Evolutionary conservation across 2,113 vertebrate species (phyloP).

Genomic region (Copsychus sechellarum): DNA sequence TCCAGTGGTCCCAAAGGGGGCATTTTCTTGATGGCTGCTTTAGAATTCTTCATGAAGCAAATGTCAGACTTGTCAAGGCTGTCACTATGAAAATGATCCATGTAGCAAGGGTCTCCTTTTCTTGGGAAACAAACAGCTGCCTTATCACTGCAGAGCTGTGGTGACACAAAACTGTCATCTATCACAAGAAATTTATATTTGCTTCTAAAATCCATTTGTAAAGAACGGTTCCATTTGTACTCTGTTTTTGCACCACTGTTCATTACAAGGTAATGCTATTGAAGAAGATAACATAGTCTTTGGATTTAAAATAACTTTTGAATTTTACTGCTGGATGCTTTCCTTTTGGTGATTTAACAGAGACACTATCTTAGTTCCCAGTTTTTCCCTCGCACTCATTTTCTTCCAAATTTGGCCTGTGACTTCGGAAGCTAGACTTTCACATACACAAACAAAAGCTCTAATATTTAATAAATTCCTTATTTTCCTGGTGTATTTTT

Average conservation of each 20-base stretch:
- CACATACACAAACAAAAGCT: background rate
- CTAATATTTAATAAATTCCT: background rate
- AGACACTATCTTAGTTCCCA: background rate
- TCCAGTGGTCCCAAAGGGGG: constrained; percentile 65
- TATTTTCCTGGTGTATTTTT: background rate
- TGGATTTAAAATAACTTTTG: background rate
- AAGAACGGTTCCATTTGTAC: constrained; percentile 31
- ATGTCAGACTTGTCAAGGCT: constrained; percentile 83
- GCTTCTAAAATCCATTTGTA: constrained; percentile 32
- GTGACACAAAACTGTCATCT: constrained; percentile 67
- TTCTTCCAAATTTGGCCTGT: background rate
- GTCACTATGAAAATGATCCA: constrained; percentile 80
- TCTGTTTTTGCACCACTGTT: background rate
- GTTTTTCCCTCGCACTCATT: background rate
- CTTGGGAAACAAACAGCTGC: constrained; percentile 78
- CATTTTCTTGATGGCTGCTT: constrained; percentile 76
- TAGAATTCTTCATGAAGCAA: constrained; percentile 74
- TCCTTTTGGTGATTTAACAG: background rate
- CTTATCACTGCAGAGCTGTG: constrained; percentile 61
- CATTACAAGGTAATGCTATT: background rate
- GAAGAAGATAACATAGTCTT: background rate
- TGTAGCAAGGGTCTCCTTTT: constrained; percentile 77
- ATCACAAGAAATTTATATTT: constrained; percentile 51
- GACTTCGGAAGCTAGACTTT: background rate
- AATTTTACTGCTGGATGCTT: background rate